These are phyloP conservation scores for Coelopa pilipes DNA, from an alignment of 2,888 invertebrate species.

Conservation along the genomic window DNA sequence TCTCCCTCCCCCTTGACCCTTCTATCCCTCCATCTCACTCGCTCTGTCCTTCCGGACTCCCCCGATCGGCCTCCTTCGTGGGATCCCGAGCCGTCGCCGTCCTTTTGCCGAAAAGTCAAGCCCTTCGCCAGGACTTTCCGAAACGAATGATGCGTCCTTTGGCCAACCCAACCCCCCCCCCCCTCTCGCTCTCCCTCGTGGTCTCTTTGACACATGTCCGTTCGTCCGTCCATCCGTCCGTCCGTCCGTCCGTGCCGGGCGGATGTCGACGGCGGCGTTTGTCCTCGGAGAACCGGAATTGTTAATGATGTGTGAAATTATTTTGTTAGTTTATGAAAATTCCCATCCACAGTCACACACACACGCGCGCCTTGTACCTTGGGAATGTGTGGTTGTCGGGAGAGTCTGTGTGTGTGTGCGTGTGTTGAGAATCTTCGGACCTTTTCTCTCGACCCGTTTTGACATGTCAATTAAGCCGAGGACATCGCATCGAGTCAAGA, in stretches of 20 bases:
- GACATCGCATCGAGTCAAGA: no score
- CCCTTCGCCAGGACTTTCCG: not conserved
- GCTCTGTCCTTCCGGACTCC: no score
- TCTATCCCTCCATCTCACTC: no score
- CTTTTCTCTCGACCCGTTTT: not conserved
- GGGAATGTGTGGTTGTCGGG: not conserved
- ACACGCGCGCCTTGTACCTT: not conserved
- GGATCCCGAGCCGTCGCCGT: not conserved
- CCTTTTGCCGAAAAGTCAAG: not conserved
- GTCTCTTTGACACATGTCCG: not conserved
- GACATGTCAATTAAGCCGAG: not conserved
- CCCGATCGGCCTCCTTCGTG: no score
- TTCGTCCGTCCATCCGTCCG: no score
- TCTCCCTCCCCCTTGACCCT: no score
- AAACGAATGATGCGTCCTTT: no score
- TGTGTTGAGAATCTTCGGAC: not conserved
- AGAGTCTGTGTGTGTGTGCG: not conserved
- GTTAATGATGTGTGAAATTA: slow-evolving; percentile 39
- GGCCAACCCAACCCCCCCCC: no score
- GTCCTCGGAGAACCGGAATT: slow-evolving; percentile 1
- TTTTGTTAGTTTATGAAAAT: slow-evolving; percentile 36
- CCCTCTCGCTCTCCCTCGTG: no score
- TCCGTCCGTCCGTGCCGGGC: not conserved
- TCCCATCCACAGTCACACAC: not conserved
- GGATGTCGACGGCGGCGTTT: not conserved